Evolutionary conservation across 1,140 invertebrate genomes (phyloP).

Genomic region (Archivesica marissinica): DNA sequence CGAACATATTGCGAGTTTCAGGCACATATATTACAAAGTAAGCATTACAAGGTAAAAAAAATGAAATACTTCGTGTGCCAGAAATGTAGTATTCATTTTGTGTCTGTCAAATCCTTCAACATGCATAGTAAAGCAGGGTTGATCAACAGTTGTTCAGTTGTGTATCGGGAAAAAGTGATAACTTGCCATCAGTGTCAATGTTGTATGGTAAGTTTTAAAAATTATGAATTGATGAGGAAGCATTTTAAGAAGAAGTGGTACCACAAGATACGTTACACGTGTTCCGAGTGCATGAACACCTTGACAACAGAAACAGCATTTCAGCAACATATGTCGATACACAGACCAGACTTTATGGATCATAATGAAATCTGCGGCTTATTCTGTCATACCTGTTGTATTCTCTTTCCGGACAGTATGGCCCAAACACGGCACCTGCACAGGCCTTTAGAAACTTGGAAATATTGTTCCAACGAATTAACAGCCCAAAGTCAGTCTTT

Average conservation of each 20-base stretch:
- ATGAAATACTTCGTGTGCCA: neutral
- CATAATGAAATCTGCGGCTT: neutral
- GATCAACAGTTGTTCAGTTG: neutral
- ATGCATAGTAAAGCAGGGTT: neutral
- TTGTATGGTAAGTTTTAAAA: neutral
- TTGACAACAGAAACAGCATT: neutral
- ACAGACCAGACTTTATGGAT: neutral
- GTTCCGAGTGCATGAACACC: neutral
- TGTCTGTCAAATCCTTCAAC: neutral
- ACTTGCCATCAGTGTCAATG: neutral
- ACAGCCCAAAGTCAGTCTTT: too few relatives aligned
- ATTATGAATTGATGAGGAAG: neutral
- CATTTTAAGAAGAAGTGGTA: constrained; percentile 1
- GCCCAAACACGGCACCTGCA: neutral
- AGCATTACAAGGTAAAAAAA: neutral
- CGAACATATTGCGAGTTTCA: neutral
- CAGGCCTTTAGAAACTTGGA: too few relatives aligned
- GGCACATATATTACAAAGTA: neutral
- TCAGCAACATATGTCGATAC: neutral
- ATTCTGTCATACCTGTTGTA: constrained; percentile 20
- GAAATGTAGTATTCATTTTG: neutral
- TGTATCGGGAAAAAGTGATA: neutral
- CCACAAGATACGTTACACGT: neutral
- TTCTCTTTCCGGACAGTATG: neutral
- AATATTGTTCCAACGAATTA: too few relatives aligned